phyloP scores from a whole-genome alignment of 2,888 invertebrate genomes.

The Sinhomidia bicolor region DNA sequence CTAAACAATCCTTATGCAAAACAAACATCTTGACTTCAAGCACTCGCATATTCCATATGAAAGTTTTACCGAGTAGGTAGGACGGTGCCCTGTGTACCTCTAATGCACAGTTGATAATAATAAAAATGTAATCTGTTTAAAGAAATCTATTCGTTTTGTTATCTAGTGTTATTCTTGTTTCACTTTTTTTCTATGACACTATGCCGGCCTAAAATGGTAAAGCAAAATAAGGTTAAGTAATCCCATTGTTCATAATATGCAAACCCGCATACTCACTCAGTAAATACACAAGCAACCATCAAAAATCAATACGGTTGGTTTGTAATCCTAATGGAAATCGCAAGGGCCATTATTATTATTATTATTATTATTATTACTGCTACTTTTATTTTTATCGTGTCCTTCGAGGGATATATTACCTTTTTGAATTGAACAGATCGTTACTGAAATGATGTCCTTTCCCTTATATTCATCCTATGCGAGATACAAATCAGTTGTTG shows the following conservation, averaged over 20 bases:
- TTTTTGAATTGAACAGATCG: background rate
- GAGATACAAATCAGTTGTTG: background rate
- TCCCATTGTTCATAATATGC: background rate
- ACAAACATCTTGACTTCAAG: constrained; percentile 62
- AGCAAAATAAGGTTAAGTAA: constrained; percentile 16
- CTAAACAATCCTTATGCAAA: constrained; percentile 14
- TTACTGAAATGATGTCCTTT: background rate
- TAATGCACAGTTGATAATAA: too few species aligned
- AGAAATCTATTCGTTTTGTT: background rate
- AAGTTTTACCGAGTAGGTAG: too few species aligned
- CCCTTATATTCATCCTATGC: background rate
- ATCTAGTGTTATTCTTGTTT: constrained; percentile 14
- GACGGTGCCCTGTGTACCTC: too few species aligned
- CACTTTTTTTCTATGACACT: background rate
- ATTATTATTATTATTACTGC: background rate
- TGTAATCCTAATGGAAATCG: background rate
- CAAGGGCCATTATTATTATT: background rate
- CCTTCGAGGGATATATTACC: background rate
- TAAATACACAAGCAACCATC: background rate
- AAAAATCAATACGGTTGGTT: background rate
- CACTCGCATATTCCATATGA: constrained; percentile 70
- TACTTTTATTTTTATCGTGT: background rate
- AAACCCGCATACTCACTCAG: background rate
- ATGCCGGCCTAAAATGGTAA: constrained; percentile 22
- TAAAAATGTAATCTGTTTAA: background rate